Evolutionary conservation across 2,888 invertebrate species (phyloP), one percentile per base, ranked within the genome.

Genomic region (Trisateles emortualis): DNA sequence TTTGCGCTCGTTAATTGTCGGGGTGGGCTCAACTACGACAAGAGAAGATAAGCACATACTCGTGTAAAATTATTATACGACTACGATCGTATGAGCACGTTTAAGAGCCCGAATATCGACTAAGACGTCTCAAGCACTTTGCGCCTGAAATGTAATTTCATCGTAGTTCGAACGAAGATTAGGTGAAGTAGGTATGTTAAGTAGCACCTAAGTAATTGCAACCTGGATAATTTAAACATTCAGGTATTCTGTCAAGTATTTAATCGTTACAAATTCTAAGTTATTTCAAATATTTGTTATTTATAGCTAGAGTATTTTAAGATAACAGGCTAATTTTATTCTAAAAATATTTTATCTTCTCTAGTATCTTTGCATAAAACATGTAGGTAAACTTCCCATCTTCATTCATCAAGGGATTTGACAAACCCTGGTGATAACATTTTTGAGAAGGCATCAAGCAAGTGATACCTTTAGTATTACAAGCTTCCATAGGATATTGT

Each of bases 1-100:
- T 84, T 85, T 84, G 80, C 72, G 72, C 79, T 80, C 76, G 74
- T 83, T 87, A 86, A 85, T 84, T 85, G 81, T 76, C 59, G 71
- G 73, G 67, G 69, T 62, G 62, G 45, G 59, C 64, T 58, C 61
- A 59, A 52, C 50, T 56, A 61, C 64, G 62, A 54, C 64, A 67
- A 72, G 61, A 47, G 9, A 16, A 48, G 57, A 56, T 59, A 56
- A 57, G 64, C 47, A 58, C 55, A 57, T 47, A 41, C 64, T 59
- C 51, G 51, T 44, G 17, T 33, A 29, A 62, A 49, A 53, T 60
- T 53, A 67, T 58, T 57, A 52, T 26, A 52, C 26, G 39, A 52
- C 51, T 26, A 51, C 26, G 40, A 52, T 55, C 48, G n/a, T n/a
- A 54, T 43, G 30, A 69, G 42, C 44, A 32, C 11, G 49, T 13